A percentile compares a stretch with the other conserved stretches of the same genome.
phyloP scores from a whole-genome alignment of 2,888 invertebrate genomes.

The Spodoptera picta region DNA sequence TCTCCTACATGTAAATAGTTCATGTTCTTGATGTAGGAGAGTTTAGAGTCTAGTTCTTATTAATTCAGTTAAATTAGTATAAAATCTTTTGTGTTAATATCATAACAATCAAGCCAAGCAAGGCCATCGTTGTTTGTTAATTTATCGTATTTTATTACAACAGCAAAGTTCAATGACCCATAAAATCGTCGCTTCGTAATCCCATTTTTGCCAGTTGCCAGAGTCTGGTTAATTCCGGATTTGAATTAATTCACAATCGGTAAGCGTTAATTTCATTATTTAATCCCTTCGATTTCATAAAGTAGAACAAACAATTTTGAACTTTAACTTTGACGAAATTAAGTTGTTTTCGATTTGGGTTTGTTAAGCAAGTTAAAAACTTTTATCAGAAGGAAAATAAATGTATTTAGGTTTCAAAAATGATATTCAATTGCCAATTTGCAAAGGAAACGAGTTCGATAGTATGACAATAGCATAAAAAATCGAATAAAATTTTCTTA shows the following conservation, averaged over 20 bases:
- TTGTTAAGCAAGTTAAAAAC: too few relatives aligned
- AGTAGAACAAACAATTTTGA: neutral
- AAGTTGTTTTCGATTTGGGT: too few relatives aligned
- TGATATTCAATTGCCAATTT: conserved; percentile 6
- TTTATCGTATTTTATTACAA: neutral
- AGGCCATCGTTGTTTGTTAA: neutral
- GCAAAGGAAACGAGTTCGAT: conserved; percentile 2
- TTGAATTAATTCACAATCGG: conserved; percentile 15
- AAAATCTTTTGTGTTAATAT: neutral
- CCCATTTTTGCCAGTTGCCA: neutral
- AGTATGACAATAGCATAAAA: conserved; percentile 25
- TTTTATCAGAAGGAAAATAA: neutral
- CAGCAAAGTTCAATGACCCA: too few relatives aligned
- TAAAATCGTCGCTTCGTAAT: too few relatives aligned
- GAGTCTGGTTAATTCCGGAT: neutral
- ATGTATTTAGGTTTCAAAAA: neutral
- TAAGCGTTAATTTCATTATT: neutral
- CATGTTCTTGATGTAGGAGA: too few relatives aligned
- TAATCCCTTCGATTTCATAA: neutral
- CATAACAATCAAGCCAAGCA: neutral
- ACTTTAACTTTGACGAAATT: neutral
- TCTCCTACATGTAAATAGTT: too few relatives aligned
- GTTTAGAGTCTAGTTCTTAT: too few relatives aligned
- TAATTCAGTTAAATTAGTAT: too few relatives aligned
- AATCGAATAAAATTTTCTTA: conserved; percentile 27